Conservation (phyloP, 2,888 invertebrate species). For the Odontocolon sp. region DNA sequence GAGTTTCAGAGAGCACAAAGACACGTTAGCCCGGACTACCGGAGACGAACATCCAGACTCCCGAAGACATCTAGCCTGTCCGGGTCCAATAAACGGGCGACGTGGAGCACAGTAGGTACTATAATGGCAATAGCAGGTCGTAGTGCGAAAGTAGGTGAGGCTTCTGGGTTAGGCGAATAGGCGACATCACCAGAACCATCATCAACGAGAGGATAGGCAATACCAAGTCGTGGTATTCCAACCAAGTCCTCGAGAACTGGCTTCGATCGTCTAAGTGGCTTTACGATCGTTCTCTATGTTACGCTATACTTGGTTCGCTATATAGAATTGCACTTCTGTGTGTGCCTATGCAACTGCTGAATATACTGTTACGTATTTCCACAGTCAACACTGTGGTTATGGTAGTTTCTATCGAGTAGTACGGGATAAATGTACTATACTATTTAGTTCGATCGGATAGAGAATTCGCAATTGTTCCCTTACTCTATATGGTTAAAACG, state of each 20-base stretch:
- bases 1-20: constrained; percentile 13
- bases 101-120: background rate
- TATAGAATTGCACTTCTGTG: background rate
- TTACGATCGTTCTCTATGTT: constrained; percentile 18
- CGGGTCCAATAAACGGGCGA: constrained; percentile 1
- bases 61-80: background rate
- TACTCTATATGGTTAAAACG: background rate
- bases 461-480: constrained; percentile 1
- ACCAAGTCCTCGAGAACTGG: constrained; percentile 33
- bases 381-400: constrained; percentile 3
- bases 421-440: background rate
- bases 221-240: constrained; percentile 18
- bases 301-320: background rate
- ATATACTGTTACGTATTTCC: constrained; percentile 13
- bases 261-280: constrained; percentile 39
- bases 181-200: constrained; percentile 25
- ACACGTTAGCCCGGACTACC: background rate
- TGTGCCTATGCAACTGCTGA: background rate
- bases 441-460: constrained; percentile 20
- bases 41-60: constrained; percentile 1
- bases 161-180: background rate
- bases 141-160: constrained; percentile 21
- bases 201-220: constrained; percentile 7
- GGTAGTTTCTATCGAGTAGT: constrained; percentile 19
- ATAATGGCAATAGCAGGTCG: background rate